Evolutionary conservation across 1,140 invertebrate species (phyloP).

Genomic region (Calycopis cecrops): DNA sequence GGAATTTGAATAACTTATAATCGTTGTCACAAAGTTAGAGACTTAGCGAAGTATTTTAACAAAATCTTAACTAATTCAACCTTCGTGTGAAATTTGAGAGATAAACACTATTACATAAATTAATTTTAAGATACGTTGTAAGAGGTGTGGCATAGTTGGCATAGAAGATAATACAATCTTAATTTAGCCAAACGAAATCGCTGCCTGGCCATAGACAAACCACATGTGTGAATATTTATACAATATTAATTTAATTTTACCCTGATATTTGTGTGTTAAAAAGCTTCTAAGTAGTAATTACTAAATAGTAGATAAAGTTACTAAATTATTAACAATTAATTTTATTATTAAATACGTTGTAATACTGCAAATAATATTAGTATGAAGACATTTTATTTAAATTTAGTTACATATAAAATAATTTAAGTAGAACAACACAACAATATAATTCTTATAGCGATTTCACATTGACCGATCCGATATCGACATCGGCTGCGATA

Average conservation of each 20-base stretch:
- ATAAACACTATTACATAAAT: too few species aligned
- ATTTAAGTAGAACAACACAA: too few species aligned
- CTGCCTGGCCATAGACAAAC: not conserved
- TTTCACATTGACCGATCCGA: too few species aligned
- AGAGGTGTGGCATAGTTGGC: not conserved
- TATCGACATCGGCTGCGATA: too few species aligned
- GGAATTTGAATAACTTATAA: constrained; percentile 20
- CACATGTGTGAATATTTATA: not conserved
- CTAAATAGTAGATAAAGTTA: not conserved
- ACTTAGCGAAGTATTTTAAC: constrained; percentile 1
- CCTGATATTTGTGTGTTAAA: constrained; percentile 11
- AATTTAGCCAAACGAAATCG: not conserved
- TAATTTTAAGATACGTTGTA: not conserved
- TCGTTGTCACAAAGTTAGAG: constrained; percentile 13
- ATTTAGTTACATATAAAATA: too few species aligned
- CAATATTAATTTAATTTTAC: constrained; percentile 8
- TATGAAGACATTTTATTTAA: too few species aligned
- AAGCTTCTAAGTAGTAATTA: constrained; percentile 8
- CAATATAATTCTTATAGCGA: too few species aligned
- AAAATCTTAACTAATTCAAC: constrained; percentile 1
- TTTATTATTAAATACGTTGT: too few species aligned
- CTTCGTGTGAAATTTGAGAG: constrained; percentile 1
- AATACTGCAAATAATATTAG: too few species aligned
- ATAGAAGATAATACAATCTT: too few species aligned
- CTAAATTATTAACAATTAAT: too few species aligned